Evolutionary conservation across 2,888 invertebrate genomes (phyloP).

Genomic region (Drosophila seclusa): DNA sequence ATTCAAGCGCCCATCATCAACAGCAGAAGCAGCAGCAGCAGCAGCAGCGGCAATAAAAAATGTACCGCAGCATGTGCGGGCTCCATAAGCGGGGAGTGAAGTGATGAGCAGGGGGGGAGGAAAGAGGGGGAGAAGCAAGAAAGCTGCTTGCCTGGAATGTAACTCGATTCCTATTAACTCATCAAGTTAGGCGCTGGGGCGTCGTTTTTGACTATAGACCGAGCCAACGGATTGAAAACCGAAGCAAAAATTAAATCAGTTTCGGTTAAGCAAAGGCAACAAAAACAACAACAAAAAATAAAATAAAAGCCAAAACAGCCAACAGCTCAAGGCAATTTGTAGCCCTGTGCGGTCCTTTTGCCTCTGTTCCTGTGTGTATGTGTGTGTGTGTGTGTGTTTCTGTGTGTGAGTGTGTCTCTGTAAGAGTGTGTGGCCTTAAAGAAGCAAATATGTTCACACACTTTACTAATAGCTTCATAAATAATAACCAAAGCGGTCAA

Average conservation of each 20-base stretch:
- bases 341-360: slow-evolving; percentile 77
- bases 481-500: slow-evolving; percentile 83
- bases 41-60: slow-evolving; percentile 69
- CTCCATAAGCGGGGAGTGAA: slow-evolving; percentile 29
- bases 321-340: slow-evolving; percentile 78
- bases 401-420: slow-evolving; percentile 6
- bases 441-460: slow-evolving; percentile 78
- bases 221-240: slow-evolving; percentile 63
- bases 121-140: slow-evolving; percentile 20
- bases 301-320: slow-evolving; percentile 47
- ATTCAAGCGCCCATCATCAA: slow-evolving; percentile 70
- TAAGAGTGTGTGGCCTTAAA: slow-evolving; percentile 48
- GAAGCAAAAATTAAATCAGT: slow-evolving; percentile 75
- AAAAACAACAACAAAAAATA: slow-evolving; percentile 25
- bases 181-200: slow-evolving; percentile 80
- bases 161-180: slow-evolving; percentile 85
- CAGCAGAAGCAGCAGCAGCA: slow-evolving; percentile 45
- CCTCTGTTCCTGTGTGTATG: slow-evolving; percentile 22
- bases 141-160: slow-evolving; percentile 78
- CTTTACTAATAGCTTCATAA: slow-evolving; percentile 84
- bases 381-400: slow-evolving; percentile 25
- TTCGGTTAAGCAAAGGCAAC: slow-evolving; percentile 70
- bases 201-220: slow-evolving; percentile 42
- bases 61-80: slow-evolving; percentile 71
- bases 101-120: background rate